These are phyloP conservation scores for Sterrhoptilus dennistouni DNA, from an alignment of 2,113 vertebrate genomes.

Conservation along the genomic window DNA sequence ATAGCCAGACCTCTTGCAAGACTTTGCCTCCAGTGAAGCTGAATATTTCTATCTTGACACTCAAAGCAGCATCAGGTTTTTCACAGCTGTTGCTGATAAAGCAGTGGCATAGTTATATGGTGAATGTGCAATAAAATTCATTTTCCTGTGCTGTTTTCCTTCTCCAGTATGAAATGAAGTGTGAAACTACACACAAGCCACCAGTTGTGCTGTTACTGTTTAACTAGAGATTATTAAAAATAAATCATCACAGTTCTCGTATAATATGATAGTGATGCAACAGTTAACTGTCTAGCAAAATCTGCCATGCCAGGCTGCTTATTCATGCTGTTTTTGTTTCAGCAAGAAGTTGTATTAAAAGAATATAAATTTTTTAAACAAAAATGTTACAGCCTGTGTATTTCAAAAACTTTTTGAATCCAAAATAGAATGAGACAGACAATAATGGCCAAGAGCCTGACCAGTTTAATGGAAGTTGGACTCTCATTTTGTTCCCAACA, in stretches of 20 bases:
- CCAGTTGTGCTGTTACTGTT: neutral
- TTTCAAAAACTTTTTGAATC: neutral
- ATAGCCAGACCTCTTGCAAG: neutral
- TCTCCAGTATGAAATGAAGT: neutral
- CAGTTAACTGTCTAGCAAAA: neutral
- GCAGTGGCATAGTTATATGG: neutral
- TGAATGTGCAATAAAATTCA: neutral
- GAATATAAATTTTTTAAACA: neutral
- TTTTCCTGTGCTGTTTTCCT: neutral
- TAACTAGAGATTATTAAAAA: neutral
- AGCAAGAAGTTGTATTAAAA: neutral
- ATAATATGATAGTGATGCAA: neutral
- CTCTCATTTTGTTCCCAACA: neutral
- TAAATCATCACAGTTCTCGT: neutral
- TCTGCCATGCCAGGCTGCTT: neutral
- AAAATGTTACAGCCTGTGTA: neutral
- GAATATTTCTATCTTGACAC: neutral
- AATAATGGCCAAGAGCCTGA: slow-evolving; percentile 50
- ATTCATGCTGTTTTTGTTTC: neutral
- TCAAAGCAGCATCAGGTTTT: neutral
- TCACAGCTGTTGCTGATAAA: neutral
- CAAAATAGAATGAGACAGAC: slow-evolving; percentile 35
- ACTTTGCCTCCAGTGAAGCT: neutral
- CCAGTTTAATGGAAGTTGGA: neutral
- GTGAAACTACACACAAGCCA: neutral